A percentile compares a stretch with the other conserved stretches of the same genome.
Conservation (phyloP, 2,888 invertebrate species). For the Chorisops tibialis region DNA sequence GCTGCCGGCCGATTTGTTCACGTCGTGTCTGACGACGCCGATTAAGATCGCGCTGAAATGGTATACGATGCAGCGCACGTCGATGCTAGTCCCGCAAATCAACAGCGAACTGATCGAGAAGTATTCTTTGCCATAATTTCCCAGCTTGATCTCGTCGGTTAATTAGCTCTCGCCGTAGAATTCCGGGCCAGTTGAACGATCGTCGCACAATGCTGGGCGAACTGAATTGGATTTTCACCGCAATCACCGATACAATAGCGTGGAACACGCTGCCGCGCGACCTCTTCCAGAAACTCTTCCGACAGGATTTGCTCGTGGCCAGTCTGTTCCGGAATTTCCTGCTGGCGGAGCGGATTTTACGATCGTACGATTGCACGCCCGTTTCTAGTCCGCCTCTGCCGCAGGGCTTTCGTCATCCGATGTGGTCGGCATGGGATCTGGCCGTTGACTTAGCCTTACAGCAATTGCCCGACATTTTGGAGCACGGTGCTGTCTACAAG, state of each 20-base stretch:
- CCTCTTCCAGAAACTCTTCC: conserved; percentile 92
- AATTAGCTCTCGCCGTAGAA: conserved; percentile 63
- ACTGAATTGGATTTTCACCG: conserved; percentile 99
- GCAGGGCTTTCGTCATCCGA: conserved; percentile 82
- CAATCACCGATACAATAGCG: conserved; percentile 99
- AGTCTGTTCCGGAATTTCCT: conserved; percentile 96
- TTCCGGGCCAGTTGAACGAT: conserved; percentile 93
- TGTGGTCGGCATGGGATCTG: conserved; percentile 98
- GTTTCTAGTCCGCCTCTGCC: conserved; percentile 89
- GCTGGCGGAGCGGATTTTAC: conserved; percentile 91
- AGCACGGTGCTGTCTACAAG: conserved; percentile 58
- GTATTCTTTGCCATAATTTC: conserved; percentile 51
- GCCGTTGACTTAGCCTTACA: conserved; percentile 91
- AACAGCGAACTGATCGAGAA: conserved; percentile 87
- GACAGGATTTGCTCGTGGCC: conserved; percentile 97
- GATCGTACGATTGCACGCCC: conserved; percentile 96
- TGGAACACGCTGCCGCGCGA: conserved; percentile 96
- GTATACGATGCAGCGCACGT: conserved; percentile 81
- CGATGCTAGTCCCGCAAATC: conserved; percentile 76
- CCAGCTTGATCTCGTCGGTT: background rate
- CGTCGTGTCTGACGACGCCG: conserved; percentile 96
- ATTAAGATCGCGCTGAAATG: conserved; percentile 94
- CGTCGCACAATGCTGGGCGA: conserved; percentile 97
- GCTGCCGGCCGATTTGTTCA: conserved; percentile 95
- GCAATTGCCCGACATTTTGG: conserved; percentile 77